Evolutionary conservation across 2,113 vertebrate genomes (phyloP).

Genomic region (Ia io): DNA sequence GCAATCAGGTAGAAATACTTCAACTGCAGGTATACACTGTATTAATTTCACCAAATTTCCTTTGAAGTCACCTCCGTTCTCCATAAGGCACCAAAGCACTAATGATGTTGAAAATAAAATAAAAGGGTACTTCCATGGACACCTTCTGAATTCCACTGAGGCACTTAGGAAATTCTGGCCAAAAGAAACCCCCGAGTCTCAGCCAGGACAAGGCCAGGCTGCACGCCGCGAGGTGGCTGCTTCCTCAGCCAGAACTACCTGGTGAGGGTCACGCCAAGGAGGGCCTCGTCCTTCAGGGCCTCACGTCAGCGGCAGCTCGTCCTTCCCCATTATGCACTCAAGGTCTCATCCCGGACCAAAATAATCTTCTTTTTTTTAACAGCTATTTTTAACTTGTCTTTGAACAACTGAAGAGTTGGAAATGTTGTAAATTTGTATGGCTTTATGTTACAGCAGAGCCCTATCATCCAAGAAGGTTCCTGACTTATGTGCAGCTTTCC

Average conservation of each 20-base stretch:
- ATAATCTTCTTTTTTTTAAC: not conserved
- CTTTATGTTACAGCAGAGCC: not conserved
- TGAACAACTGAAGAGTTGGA: not conserved
- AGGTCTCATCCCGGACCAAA: conserved; percentile 53
- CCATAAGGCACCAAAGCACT: not conserved
- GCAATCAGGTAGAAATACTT: not conserved
- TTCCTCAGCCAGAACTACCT: not conserved
- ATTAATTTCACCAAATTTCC: not conserved
- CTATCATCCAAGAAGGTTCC: not conserved
- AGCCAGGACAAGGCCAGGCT: not conserved
- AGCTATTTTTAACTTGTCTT: conserved; percentile 66
- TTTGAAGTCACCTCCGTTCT: not conserved
- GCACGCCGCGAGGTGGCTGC: accelerated
- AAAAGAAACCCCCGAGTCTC: not conserved
- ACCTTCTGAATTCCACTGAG: not conserved
- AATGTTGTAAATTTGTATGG: not conserved
- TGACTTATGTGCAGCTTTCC: not conserved
- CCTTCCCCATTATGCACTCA: not conserved
- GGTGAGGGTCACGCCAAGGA: not conserved
- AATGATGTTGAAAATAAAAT: not conserved
- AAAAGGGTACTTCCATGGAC: not conserved
- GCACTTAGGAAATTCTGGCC: not conserved
- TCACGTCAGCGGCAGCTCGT: not conserved
- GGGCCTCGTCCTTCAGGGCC: conserved; percentile 32
- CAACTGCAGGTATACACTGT: not conserved